Base-by-base conservation (phyloP, 2,113 vertebrate genomes). In the Columba livia region DNA sequence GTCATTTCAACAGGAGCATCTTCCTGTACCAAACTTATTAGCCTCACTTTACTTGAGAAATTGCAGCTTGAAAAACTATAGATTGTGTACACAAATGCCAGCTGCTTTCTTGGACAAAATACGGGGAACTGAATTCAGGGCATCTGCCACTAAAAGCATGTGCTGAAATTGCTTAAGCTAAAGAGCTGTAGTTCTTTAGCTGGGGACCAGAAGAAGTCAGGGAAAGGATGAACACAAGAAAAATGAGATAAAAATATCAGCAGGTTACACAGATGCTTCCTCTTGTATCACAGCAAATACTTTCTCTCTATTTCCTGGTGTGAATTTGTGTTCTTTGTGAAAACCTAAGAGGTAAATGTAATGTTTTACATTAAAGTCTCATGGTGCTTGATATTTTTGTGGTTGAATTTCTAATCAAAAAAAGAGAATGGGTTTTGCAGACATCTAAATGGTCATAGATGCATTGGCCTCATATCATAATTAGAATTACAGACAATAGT, bases 401-500 rank as follows among this genome's bases (percentile, higher is more conserved):
- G 21, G 65, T 92, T 90, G 40, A 72, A 69, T 94, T 93, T 72
- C 61, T 64, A 84, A 62, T 73, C 83, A 16, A 62, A 69, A 90
- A 80, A 90, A 28, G 14, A 26, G 7, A 26, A 56, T 21, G 64
- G 29, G 15, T 58, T 93, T 90, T 82, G 36, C 62, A 85, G 42
- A 38, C 74, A 88, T 88, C 91, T 88, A 75, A 72, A 60, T 48
- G 48, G 77, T 95, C 26, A 34, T 74, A 60, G 89, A 73, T 47
- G 25, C 53, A n/a, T 61, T 85, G 57, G 40, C 79, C 77, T 85
- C 1, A 0, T 64, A 51, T 94, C 89, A 28, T 79, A 91, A 62
- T 96, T 87, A 50, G 90, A 93, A 96, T 93, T 89, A 60, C 15
- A 60, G 93, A 36, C 65, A 78, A 28, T 54, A 40, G 75, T 70